These are phyloP conservation scores for Graphium colonna DNA, from an alignment of 2,888 invertebrate genomes.

Conservation along the genomic window DNA sequence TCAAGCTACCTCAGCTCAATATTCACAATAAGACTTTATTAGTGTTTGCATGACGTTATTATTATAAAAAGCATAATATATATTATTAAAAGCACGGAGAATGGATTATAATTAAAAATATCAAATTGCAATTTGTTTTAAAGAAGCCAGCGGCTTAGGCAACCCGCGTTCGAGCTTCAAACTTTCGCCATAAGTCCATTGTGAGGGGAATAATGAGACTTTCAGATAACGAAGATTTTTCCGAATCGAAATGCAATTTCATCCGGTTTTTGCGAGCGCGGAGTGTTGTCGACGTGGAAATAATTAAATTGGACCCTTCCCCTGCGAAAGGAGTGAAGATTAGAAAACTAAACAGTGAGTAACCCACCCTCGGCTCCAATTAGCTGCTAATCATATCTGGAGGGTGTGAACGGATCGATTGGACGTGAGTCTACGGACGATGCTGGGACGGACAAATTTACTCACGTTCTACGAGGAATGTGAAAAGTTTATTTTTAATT, in stretches of 20 bases:
- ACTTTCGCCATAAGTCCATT: slow-evolving; percentile 20
- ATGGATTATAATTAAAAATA: slow-evolving; percentile 12
- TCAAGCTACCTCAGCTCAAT: too few species aligned
- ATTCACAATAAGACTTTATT: too few species aligned
- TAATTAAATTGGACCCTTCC: slow-evolving; percentile 78
- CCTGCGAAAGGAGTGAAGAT: slow-evolving; percentile 71
- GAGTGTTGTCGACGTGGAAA: slow-evolving; percentile 54
- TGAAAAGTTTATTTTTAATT: too few species aligned
- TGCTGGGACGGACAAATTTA: background rate
- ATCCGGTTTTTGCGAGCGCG: slow-evolving; percentile 56
- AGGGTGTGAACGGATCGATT: slow-evolving; percentile 75
- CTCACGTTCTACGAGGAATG: too few species aligned
- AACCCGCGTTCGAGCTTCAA: slow-evolving; percentile 33
- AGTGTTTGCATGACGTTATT: too few species aligned
- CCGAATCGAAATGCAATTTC: slow-evolving; percentile 49
- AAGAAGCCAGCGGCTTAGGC: slow-evolving; percentile 40
- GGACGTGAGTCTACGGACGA: slow-evolving; percentile 40
- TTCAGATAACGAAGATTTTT: slow-evolving; percentile 20
- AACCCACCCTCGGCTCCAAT: slow-evolving; percentile 77
- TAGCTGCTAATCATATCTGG: slow-evolving; percentile 78
- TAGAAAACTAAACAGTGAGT: slow-evolving; percentile 78
- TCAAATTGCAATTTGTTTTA: slow-evolving; percentile 16
- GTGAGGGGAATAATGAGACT: slow-evolving; percentile 20
- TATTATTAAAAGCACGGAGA: background rate
- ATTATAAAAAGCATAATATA: too few species aligned